Evolutionary conservation across 1,140 invertebrate genomes (phyloP).

Genomic region (Drosophila kikkawai): DNA sequence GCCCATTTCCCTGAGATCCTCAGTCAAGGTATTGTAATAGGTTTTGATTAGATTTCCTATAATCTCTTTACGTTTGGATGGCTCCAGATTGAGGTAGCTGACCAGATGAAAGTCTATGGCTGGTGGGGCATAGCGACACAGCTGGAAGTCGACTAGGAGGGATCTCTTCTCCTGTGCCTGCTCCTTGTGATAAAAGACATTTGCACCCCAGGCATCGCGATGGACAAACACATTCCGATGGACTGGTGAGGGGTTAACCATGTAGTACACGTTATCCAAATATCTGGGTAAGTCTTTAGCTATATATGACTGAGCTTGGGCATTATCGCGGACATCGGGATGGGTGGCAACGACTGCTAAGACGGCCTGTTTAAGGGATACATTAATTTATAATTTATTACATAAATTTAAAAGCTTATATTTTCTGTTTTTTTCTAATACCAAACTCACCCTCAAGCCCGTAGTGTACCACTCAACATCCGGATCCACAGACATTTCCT

Average conservation of each 20-base stretch:
- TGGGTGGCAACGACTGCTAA: conserved; percentile 61
- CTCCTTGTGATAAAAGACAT: conserved; percentile 87
- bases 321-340: conserved; percentile 48
- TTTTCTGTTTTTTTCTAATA: not conserved
- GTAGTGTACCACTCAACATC: conserved; percentile 68
- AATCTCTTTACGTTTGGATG: conserved; percentile 46
- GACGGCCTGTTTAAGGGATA: conserved; percentile 48
- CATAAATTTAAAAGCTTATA: no score
- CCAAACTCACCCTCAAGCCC: conserved; percentile 56
- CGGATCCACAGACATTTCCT: conserved; percentile 62
- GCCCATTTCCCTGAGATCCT: conserved; percentile 45
- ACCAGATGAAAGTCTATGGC: conserved; percentile 86
- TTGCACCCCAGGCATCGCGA: conserved; percentile 88
- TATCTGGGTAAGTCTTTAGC: conserved; percentile 60
- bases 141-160: conserved; percentile 88
- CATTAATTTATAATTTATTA: not conserved
- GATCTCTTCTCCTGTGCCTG: conserved; percentile 83
- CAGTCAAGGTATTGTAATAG: conserved; percentile 53
- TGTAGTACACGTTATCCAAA: conserved; percentile 72
- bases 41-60: conserved; percentile 10
- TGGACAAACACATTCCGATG: conserved; percentile 87
- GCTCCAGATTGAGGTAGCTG: conserved; percentile 67
- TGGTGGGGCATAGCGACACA: conserved; percentile 86
- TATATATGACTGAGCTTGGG: conserved; percentile 59
- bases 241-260: conserved; percentile 73